Base-by-base conservation (phyloP, 2,113 vertebrate species). In the Lathamus discolor region DNA sequence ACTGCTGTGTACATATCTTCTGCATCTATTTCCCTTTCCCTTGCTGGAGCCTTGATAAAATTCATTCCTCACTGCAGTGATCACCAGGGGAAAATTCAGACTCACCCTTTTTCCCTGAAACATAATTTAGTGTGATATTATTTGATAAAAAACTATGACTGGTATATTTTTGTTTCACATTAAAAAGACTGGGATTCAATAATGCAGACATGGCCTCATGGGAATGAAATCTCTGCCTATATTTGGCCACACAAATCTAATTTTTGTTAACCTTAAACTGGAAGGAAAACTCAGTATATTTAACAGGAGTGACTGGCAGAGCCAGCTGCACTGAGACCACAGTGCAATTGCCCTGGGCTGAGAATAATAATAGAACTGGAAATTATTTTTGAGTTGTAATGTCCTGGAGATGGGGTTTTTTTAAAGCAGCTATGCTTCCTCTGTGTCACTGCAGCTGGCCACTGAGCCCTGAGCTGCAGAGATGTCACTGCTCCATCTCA, bases 361-460 rank as follows among this genome's bases (percentile, higher is more conserved):
- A 91, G 83, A 93, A 83, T 95, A 96, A 94, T 88, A 94, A 92
- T 77, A 93, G 86, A 92, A 91, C 52, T 91, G 83, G 93, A 96
- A 96, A 82, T 93, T 61, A 85, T 92, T 97, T 97, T 61, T 92
- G 87, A 89, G 49, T 84, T 61, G 51, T 78, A 31, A 86, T 90
- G 88, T 83, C 87, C 72, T 44, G 69, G 62, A 91, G 77, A 91
- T 94, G 48, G 17, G 43, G 6, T 55, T 74, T 77, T 96, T 91
- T 95, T 29, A 39, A 86, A 91, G 87, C 81, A 89, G 41, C 46
- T 67, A 18, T 2, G 1, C 6, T 5, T 48, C 72, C 28, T 77
- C 44, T 35, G 87, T 95, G 63, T 95, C 64, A 82, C 39, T 8
- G 10, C 14, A 49, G 83, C 83, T 89, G 74, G 66, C 86, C 64